Evolutionary conservation across 92 coral and sea anemone species (phyloP), one percentile per base, ranked within the genome.

Genomic region (Actinernus sp.): DNA sequence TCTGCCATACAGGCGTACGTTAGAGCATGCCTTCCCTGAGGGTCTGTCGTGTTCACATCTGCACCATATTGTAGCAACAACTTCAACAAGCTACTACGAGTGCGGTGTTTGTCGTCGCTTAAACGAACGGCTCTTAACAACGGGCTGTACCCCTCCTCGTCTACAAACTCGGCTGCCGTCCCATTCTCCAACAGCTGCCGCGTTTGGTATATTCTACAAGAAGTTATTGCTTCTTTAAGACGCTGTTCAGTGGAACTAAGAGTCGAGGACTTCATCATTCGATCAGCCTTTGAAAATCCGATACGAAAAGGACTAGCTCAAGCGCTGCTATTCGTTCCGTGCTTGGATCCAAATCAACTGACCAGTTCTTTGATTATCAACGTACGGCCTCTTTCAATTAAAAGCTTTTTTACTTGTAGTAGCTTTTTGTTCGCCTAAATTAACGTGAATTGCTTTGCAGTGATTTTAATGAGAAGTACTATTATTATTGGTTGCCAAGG

Each of bases 131-230:
- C 97, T 4, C 92, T 77, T 52, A 91, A 71, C n/a, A 94, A 62
- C 3, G 98, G 98, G 47, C 86, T 94, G 31, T 78, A 79, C 2
- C 97, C 97, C 39, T 91, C 82, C n/a, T 91, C 82, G 47, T 94
- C 98, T 5, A 71, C 33, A 48, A 74, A 94, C 37, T 74, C 69
- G 53, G 71, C 58, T 29, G 65, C 65, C 20, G 75, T 65, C 38
- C 90, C 90, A 61, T 75, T 61, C 38, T 79, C 91, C 26, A 94
- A 45, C 31, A 94, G 84, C 44, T 85, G 76, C 43, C 86, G 74
- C 17, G 98, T 94, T 68, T 90, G 97, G 43, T 86, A 94, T 39
- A 94, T 82, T 58, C 98, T 73, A 6, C 84, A 87, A 34, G 71
- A 50, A 31, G 61, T 67, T 51, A 94, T 91, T 13, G 98, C 97